Conservation (phyloP, 2,113 vertebrate genomes). For the Opisthocomus hoazin region DNA sequence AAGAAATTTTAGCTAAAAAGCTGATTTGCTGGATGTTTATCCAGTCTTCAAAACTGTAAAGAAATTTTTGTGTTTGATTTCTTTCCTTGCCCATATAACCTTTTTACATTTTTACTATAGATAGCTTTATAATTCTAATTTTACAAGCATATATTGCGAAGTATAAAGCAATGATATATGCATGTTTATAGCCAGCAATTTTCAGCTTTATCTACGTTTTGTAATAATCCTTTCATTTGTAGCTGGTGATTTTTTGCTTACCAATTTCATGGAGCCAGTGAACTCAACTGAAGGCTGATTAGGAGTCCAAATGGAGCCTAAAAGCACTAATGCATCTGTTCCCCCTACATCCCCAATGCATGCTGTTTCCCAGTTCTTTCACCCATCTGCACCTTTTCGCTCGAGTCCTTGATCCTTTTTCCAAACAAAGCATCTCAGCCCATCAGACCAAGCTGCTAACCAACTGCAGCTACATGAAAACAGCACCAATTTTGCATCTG, state of each 20-base stretch:
- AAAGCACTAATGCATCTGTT: background rate
- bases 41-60: background rate
- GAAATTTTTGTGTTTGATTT: background rate
- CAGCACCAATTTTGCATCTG: background rate
- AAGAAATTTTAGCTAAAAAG: background rate
- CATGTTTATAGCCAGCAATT: background rate
- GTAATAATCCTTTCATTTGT: background rate
- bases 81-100: background rate
- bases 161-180: background rate
- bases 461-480: background rate
- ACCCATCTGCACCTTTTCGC: background rate
- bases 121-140: background rate
- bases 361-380: background rate
- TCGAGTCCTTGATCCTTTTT: background rate
- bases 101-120: background rate
- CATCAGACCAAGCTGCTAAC: background rate
- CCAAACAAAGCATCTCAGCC: background rate
- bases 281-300: background rate
- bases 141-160: background rate
- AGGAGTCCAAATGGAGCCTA: background rate
- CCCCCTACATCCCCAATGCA: background rate
- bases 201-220: background rate
- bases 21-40: background rate
- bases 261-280: background rate
- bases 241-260: background rate